Base-by-base conservation (phyloP, 1,140 invertebrate species). In the Euura lappo region DNA sequence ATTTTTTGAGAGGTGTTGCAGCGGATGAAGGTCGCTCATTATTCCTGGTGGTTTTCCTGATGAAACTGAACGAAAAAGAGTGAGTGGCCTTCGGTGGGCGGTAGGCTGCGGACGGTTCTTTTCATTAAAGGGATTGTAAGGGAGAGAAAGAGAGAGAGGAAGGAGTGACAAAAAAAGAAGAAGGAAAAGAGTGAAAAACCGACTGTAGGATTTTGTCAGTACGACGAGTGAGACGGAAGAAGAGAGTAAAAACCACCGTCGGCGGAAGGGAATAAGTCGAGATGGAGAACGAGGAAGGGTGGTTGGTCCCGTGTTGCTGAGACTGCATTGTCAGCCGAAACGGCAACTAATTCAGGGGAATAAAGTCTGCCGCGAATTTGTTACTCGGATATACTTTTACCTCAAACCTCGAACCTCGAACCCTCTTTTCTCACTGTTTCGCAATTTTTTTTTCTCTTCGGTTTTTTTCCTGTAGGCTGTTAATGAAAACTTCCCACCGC, bases 311-410 rank as follows among this genome's bases (percentile, higher is more conserved):
- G 67, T 71, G 72, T 66, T 66, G 45, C 74, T 66, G n/a, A 68
- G 46, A 45, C 47, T 13, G 70, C 74, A 77, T 79, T 79, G 74
- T 77, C 72, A 71, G 72, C 68, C 70, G 74, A 72, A 77, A 73
- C 71, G 69, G 45, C 69, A 68, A 71, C 74, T 77, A 79, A 77
- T 79, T 72, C 65, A 64, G 43, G 65, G 46, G 67, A 73, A 76
- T 76, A 68, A 71, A 75, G 69, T 77, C 71, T 71, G 74, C 71
- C 51, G 51, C 13, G 51, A 60, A 60, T 60, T 68, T 68, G 71
- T 68, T 68, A 72, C 71, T 64, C 65, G 68, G 10, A 28, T 10
- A 72, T 74, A 72, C 74, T 75, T 51, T 73, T 65, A 67, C 2
- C 44, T 70, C 71, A 65, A 46, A 73, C 65, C 60, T 68, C 28